A percentile compares a stretch with the other conserved stretches of the same genome.
Conservation (phyloP, 1,140 invertebrate species). For the Coenobita brevimanus region DNA sequence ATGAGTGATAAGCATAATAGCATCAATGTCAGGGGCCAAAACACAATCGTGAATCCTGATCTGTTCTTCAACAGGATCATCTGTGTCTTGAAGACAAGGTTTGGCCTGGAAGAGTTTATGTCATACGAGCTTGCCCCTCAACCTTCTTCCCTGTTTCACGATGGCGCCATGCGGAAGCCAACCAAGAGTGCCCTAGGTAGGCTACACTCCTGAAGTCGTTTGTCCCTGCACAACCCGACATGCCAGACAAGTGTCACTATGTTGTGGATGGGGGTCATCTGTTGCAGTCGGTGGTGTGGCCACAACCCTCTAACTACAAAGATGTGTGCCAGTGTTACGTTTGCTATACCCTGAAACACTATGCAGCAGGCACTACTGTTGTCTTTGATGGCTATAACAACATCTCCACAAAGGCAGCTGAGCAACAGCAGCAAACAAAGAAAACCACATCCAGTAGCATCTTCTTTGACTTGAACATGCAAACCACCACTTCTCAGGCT, state of each 20-base stretch:
- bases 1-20: slow-evolving; percentile 24
- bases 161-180: slow-evolving; percentile 22
- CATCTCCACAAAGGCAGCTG: too few relatives aligned
- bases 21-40: slow-evolving; percentile 2
- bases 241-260: slow-evolving; percentile 12
- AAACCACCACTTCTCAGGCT: slow-evolving; percentile 10
- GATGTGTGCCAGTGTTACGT: slow-evolving; percentile 3
- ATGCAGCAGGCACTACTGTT: slow-evolving; percentile 16
- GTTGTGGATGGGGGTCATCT: slow-evolving; percentile 11
- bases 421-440: background rate
- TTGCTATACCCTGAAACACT: slow-evolving; percentile 13
- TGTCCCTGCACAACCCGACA: background rate
- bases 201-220: background rate
- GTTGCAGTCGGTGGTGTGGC: slow-evolving; percentile 22
- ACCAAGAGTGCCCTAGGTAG: slow-evolving; percentile 33
- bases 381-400: slow-evolving; percentile 16
- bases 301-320: slow-evolving; percentile 19
- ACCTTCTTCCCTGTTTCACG: slow-evolving; percentile 29
- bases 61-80: slow-evolving; percentile 29
- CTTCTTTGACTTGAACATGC: slow-evolving; percentile 20
- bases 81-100: slow-evolving; percentile 22
- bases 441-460: slow-evolving; percentile 16
- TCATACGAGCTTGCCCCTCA: slow-evolving; percentile 25
- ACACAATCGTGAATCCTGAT: slow-evolving; percentile 14
- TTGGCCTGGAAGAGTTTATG: slow-evolving; percentile 8